Base-by-base conservation (phyloP, 2,888 invertebrate genomes). In the Polyommatus icarus region DNA sequence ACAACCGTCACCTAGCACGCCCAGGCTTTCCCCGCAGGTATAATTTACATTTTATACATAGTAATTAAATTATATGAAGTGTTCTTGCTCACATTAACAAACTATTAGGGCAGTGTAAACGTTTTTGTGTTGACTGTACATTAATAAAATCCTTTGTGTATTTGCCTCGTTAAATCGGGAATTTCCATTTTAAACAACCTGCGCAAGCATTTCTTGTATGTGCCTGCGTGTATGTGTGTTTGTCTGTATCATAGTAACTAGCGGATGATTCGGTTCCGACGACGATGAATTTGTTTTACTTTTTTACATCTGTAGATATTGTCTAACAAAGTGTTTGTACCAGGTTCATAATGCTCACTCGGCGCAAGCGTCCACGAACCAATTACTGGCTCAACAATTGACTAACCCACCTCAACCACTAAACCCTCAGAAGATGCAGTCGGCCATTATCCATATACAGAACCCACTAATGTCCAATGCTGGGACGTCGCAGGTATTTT, bases 391-490 rank as follows among this genome's bases (percentile, higher is more conserved):
- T 15, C 94, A 94, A 79, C 94, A 94, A 83, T 84, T 94, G 79
- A 94, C 94, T 20, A 94, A 94, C 82, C 94, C 94, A 2, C 94
- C 90, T 73, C 94, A 94, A 83, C 94, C 94, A 7, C 88, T 94
- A 79, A 94, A 94, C 82, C 93, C 93, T 24, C 93, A 94, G 81
- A 94, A 94, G 84, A 90, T 94, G 89, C 94, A 92, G 82, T 92
- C 93, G 1, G 92, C 94, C 71, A 94, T 94, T 79, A 94, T 94
- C 77, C 94, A 94, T 83, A 94, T 94, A 87, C 94, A 93, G 79
- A 94, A 94, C 81, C 91, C 94, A 0, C 86, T 93, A n/a, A 92
- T 93, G 90, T 92, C 93, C 6, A 88, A 86, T 50, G 86, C 92
- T 75, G 90, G 90, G 18, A 89, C 92, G 0, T 88, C 92, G 75